A percentile compares a stretch with the other conserved stretches of the same genome.
Evolutionary conservation across 1,140 invertebrate species (phyloP).

Genomic region (Hylyphantes graminicola): DNA sequence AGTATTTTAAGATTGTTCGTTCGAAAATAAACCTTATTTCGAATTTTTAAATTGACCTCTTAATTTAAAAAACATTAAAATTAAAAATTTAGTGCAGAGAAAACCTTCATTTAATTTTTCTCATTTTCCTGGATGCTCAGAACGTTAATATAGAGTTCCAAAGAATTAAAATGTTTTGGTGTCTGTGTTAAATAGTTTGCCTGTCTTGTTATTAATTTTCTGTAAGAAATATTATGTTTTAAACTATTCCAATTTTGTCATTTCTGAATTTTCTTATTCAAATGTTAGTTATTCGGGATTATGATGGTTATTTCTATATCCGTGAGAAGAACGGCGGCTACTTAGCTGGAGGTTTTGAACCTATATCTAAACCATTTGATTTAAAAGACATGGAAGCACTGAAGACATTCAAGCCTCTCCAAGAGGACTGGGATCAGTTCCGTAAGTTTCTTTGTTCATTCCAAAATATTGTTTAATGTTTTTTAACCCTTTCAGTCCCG

Average conservation of each 20-base stretch:
- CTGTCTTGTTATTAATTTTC: background rate
- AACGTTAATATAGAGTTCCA: no score
- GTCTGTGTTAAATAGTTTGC: background rate
- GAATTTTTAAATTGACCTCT: no score
- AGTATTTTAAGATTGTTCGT: no score
- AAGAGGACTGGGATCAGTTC: constrained; percentile 94
- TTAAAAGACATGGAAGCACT: constrained; percentile 51
- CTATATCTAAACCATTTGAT: constrained; percentile 68
- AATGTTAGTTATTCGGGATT: constrained; percentile 70
- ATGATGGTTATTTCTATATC: constrained; percentile 71
- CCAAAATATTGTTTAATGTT: background rate
- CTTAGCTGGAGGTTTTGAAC: constrained; percentile 72
- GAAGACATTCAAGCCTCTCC: constrained; percentile 63
- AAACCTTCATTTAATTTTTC: no score
- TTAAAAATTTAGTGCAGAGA: no score
- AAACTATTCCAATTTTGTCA: no score
- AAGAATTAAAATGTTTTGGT: background rate
- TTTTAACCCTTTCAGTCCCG: no score
- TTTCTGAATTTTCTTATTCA: background rate
- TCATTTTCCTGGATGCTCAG: no score
- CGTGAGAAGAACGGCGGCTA: constrained; percentile 70
- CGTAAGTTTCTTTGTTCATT: constrained; percentile 71
- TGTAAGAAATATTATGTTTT: no score
- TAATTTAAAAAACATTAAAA: no score
- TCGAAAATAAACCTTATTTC: no score